Percentiles rank a stretch among this genome's conserved stretches.
Conservation (phyloP, 2,797 vertebrate species). For the Sebastes jordani region DNA sequence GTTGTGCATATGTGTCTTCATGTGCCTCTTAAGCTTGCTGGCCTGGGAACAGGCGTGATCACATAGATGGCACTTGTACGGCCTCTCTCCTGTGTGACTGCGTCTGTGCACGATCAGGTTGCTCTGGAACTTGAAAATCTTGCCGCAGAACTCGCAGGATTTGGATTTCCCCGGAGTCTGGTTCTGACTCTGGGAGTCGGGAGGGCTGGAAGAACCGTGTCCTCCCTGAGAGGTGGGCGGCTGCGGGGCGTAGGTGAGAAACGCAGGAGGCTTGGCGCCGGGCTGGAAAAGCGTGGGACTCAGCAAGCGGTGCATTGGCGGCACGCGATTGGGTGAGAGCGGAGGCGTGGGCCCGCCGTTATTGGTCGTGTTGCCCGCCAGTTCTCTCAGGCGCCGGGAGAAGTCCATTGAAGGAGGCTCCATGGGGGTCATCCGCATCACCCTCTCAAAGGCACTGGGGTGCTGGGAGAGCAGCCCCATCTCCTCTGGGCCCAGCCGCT, state of each 20-base stretch:
- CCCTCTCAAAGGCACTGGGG: conserved; percentile 89
- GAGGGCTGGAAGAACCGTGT: conserved; percentile 70
- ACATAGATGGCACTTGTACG: conserved; percentile 98
- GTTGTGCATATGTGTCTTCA: conserved; percentile 99
- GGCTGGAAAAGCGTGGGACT: conserved; percentile 93
- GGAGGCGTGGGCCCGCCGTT: conserved; percentile 91
- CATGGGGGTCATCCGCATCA: conserved; percentile 83
- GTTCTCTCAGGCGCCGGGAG: conserved; percentile 81
- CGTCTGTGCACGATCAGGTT: conserved; percentile 98
- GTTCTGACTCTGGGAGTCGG: conserved; percentile 70
- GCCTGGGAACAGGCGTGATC: conserved; percentile 99
- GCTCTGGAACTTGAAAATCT: conserved; percentile 99
- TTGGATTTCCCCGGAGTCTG: conserved; percentile 83
- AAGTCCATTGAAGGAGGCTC: conserved; percentile 84
- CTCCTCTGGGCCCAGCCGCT: conserved; percentile 95
- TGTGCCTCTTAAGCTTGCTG: conserved; percentile 99
- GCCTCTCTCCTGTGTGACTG: conserved; percentile 98
- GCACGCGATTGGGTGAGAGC: conserved; percentile 94
- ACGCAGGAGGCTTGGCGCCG: conserved; percentile 92
- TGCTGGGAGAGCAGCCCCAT: conserved; percentile 94
- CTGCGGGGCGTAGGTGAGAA: conserved; percentile 87
- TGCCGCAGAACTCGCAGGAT: conserved; percentile 99
- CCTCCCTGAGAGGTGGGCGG: conserved; percentile 71
- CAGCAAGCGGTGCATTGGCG: conserved; percentile 96
- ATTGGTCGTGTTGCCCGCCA: conserved; percentile 87